A percentile compares a stretch with the other conserved stretches of the same genome.
phyloP scores from a whole-genome alignment of 2,888 invertebrate genomes.

The Agrypnus murinus region DNA sequence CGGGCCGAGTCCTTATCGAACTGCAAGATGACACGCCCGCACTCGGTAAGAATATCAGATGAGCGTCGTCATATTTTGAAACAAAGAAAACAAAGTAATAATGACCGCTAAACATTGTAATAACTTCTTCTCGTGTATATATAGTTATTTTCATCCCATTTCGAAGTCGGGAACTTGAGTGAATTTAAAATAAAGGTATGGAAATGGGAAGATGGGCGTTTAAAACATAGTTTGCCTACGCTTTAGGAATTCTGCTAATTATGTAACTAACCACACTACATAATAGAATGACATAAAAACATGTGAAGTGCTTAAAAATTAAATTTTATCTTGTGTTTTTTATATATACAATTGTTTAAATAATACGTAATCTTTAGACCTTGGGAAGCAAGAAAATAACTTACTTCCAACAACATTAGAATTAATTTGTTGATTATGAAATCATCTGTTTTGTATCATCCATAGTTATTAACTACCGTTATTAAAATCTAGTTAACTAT shows the following conservation, averaged over 20 bases:
- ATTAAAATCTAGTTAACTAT: too few relatives aligned
- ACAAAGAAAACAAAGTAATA: slow-evolving; percentile 42
- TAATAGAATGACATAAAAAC: too few relatives aligned
- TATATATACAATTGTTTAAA: not conserved
- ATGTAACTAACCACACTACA: slow-evolving; percentile 1
- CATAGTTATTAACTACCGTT: too few relatives aligned
- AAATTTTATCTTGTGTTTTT: too few relatives aligned
- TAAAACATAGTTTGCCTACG: slow-evolving; percentile 1
- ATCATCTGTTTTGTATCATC: not conserved
- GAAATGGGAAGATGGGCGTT: too few relatives aligned
- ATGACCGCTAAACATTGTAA: slow-evolving; percentile 33
- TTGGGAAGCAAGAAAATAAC: not conserved
- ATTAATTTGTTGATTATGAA: not conserved
- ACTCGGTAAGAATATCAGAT: slow-evolving; percentile 77
- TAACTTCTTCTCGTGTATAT: not conserved
- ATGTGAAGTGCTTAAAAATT: too few relatives aligned
- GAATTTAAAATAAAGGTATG: too few relatives aligned
- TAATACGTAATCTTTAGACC: not conserved
- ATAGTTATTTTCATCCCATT: not conserved
- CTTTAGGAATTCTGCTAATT: slow-evolving; percentile 14
- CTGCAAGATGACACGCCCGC: slow-evolving; percentile 94
- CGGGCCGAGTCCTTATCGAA: slow-evolving; percentile 93
- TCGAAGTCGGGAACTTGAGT: not conserved
- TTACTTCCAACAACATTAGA: not conserved
- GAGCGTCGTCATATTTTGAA: slow-evolving; percentile 47